Evolutionary conservation across 2,113 vertebrate species (phyloP).

Genomic region (Thalassarche chlororhynchos): DNA sequence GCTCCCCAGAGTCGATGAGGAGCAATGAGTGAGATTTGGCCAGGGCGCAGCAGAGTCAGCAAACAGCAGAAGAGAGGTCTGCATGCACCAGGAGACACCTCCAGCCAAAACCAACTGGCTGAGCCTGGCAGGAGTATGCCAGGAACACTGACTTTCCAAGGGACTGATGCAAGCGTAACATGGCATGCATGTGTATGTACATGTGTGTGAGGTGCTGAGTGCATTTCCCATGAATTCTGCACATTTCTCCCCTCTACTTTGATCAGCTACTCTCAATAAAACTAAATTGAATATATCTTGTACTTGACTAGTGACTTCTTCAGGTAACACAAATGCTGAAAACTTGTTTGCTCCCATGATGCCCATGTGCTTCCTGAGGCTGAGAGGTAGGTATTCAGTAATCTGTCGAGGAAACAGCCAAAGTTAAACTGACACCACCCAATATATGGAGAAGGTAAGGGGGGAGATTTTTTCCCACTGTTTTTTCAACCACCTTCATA

Average conservation of each 20-base stretch:
- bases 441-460: not conserved
- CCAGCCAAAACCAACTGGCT: not conserved
- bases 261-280: not conserved
- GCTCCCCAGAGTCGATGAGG: not conserved
- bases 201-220: accelerated
- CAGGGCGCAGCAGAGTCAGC: not conserved
- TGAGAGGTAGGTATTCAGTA: not conserved
- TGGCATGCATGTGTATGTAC: accelerated
- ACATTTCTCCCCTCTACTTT: not conserved
- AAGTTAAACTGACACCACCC: not conserved
- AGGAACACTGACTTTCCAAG: not conserved
- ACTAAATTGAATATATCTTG: not conserved
- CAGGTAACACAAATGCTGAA: not conserved
- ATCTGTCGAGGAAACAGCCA: not conserved
- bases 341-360: not conserved
- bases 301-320: not conserved
- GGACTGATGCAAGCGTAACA: not conserved
- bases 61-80: not conserved
- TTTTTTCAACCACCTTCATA: not conserved
- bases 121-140: not conserved
- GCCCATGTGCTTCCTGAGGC: not conserved
- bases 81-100: not conserved
- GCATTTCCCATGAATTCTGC: not conserved
- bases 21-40: not conserved
- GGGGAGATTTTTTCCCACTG: not conserved